Conservation (phyloP, 1,140 invertebrate genomes). For the Dendrolimus kikuchii region DNA sequence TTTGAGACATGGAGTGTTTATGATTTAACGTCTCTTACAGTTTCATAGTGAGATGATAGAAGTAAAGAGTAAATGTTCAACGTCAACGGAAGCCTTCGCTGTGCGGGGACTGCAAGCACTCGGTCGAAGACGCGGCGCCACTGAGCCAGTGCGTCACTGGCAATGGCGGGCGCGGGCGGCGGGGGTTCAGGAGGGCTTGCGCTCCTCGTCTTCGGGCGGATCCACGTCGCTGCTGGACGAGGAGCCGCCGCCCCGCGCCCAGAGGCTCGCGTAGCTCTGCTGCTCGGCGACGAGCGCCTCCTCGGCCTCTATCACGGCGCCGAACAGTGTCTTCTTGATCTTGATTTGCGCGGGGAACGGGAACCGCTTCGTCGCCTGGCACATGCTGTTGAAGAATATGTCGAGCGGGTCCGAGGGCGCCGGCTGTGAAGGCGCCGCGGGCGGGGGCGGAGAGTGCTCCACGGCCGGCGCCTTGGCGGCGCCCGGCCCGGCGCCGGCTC, state of each 20-base stretch:
- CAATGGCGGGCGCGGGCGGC: conserved; percentile 16
- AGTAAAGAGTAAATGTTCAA: no score
- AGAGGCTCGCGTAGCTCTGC: conserved; percentile 55
- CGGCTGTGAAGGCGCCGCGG: conserved; percentile 12
- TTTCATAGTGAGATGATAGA: no score
- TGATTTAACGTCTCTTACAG: no score
- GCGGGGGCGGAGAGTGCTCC: conserved; percentile 12
- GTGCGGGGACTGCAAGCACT: no score
- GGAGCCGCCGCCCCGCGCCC: conserved; percentile 40
- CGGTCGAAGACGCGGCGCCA: background rate
- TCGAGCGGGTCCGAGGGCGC: conserved; percentile 39
- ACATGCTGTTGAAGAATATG: conserved; percentile 67
- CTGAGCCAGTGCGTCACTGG: no score
- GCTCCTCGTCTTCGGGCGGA: conserved; percentile 23
- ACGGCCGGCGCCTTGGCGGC: background rate
- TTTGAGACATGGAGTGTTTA: no score
- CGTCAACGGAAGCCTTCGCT: no score
- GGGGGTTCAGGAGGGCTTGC: conserved; percentile 40
- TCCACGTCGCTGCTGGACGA: conserved; percentile 35
- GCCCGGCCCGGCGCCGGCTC: conserved; percentile 15
- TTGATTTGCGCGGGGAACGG: conserved; percentile 53
- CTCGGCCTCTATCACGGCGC: conserved; percentile 51
- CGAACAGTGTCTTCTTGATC: conserved; percentile 53
- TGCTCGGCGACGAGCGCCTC: conserved; percentile 57
- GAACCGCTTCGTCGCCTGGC: conserved; percentile 57